Percentiles rank a stretch among this genome's conserved stretches.
These are phyloP conservation scores for Capreolus pygargus DNA, from an alignment of 2,113 vertebrate genomes.

Conservation along the genomic window DNA sequence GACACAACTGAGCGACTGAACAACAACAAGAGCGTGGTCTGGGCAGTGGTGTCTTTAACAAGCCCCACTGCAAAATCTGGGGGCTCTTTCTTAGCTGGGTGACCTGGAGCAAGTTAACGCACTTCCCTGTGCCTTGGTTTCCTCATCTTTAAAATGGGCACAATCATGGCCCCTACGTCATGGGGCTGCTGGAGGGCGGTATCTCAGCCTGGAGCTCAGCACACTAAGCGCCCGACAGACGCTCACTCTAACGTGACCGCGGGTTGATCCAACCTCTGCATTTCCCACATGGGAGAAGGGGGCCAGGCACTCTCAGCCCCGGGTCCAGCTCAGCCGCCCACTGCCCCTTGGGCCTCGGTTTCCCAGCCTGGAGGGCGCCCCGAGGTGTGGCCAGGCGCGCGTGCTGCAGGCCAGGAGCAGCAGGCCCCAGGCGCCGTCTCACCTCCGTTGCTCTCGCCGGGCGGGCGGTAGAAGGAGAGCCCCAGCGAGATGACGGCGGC, in stretches of 20 bases:
- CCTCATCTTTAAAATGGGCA: background rate
- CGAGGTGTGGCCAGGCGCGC: fast-evolving
- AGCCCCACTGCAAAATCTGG: background rate
- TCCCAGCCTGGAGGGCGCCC: background rate
- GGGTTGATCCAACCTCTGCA: background rate
- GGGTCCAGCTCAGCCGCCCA: background rate
- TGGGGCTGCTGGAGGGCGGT: background rate
- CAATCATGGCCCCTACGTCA: background rate
- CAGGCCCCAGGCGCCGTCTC: background rate
- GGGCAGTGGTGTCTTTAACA: background rate
- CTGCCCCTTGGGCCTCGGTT: background rate
- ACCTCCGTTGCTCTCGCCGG: constrained; percentile 91
- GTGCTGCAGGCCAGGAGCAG: fast-evolving
- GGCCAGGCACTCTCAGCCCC: no score
- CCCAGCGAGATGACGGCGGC: constrained; percentile 97
- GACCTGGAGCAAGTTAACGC: background rate
- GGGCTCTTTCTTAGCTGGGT: background rate
- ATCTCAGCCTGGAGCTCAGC: background rate
- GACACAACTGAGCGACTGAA: fast-evolving
- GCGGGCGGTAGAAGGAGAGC: constrained; percentile 97
- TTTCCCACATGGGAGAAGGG: background rate
- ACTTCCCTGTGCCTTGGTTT: background rate
- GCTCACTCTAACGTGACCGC: background rate
- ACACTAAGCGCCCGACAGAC: background rate
- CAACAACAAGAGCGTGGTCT: background rate